phyloP scores from a whole-genome alignment of 1,140 invertebrate species.

The Scaptomyza pallida region DNA sequence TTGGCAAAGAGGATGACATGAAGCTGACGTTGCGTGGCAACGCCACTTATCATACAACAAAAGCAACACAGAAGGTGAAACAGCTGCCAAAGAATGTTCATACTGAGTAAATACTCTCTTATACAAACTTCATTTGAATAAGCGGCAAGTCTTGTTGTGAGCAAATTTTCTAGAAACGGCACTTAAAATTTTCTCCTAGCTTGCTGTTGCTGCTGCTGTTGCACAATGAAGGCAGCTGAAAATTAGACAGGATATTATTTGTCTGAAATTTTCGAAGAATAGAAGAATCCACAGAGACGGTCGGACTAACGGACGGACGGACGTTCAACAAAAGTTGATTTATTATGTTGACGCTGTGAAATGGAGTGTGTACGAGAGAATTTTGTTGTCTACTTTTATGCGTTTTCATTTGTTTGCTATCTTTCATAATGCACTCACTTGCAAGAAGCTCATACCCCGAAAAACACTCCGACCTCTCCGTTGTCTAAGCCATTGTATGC shows the following conservation, averaged over 20 bases:
- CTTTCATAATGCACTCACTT: conserved; percentile 26
- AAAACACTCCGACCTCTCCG: too few relatives aligned
- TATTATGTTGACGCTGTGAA: conserved; percentile 64
- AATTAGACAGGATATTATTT: conserved; percentile 66
- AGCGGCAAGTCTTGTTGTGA: conserved; percentile 13
- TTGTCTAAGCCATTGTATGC: not conserved
- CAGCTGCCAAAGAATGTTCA: not conserved
- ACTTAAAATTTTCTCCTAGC: conserved; percentile 30
- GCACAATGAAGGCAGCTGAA: conserved; percentile 34
- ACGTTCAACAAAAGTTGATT: conserved; percentile 44
- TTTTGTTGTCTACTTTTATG: conserved; percentile 53
- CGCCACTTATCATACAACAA: not conserved
- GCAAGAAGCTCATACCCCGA: not conserved
- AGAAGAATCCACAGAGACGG: conserved; percentile 3
- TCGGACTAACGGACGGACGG: not conserved
- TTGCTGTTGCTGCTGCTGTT: conserved; percentile 12
- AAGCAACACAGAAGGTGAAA: not conserved
- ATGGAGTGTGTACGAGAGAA: conserved; percentile 51
- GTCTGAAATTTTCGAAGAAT: conserved; percentile 21
- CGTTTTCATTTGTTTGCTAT: conserved; percentile 51
- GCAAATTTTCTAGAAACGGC: conserved; percentile 18
- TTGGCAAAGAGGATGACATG: not conserved
- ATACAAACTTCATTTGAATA: conserved; percentile 42
- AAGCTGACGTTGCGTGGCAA: conserved; percentile 2
- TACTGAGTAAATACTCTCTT: not conserved